phyloP scores from a whole-genome alignment of 2,113 vertebrate genomes.

The Silurus meridionalis region DNA sequence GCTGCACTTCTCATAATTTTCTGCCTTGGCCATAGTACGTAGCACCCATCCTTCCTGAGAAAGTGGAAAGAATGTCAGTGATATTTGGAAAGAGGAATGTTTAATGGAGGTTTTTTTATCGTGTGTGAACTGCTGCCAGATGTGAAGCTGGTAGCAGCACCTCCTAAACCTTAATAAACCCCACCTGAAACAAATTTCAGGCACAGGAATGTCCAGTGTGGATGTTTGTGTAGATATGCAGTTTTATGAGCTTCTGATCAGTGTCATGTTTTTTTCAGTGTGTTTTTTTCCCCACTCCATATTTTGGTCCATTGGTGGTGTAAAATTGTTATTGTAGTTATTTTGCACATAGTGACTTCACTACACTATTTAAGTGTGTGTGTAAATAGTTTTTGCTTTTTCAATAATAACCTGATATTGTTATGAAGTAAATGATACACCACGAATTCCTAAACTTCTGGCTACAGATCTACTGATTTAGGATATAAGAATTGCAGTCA shows the following conservation, averaged over 20 bases:
- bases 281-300: neutral
- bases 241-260: neutral
- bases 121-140: conserved; percentile 72
- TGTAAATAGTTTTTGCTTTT: neutral
- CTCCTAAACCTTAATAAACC: conserved; percentile 48
- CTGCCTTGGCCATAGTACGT: conserved; percentile 66
- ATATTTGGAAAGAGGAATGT: conserved; percentile 70
- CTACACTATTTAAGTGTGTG: neutral
- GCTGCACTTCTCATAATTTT: conserved; percentile 64
- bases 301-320: too few relatives aligned
- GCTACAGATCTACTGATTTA: neutral
- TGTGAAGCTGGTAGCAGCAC: conserved; percentile 55
- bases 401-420: neutral
- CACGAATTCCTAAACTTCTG: neutral
- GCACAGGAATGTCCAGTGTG: conserved; percentile 73
- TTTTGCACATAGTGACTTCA: neutral
- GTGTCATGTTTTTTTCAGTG: too few relatives aligned
- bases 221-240: neutral
- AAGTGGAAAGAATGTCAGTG: conserved; percentile 75
- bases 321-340: too few relatives aligned
- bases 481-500: neutral
- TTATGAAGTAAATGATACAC: neutral
- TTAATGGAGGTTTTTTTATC: conserved; percentile 58
- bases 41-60: conserved; percentile 68
- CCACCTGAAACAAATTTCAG: conserved; percentile 81